phyloP scores from a whole-genome alignment of 37 sponge, comb jelly and placozoan species.

The Eunapius fragilis region DNA sequence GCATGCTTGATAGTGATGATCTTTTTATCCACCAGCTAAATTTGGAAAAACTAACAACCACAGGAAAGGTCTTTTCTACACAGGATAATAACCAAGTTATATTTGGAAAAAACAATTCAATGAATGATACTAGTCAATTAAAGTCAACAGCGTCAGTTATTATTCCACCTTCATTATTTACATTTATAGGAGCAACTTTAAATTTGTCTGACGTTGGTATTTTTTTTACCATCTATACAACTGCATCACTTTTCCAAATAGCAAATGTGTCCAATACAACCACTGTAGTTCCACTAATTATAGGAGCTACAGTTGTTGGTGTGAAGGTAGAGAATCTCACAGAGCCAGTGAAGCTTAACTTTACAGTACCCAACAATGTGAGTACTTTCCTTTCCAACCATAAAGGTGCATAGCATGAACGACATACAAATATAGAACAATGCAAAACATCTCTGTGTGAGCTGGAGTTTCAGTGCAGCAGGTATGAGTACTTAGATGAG shows the following conservation, averaged over 20 bases:
- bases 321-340: no score
- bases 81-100: not conserved
- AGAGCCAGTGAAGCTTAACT: no score
- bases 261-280: not conserved
- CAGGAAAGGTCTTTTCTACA: not conserved
- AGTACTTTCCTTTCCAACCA: not conserved
- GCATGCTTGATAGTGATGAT: not conserved
- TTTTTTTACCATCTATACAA: conserved; percentile 16
- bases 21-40: not conserved
- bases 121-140: not conserved
- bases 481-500: not conserved
- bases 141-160: not conserved
- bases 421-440: not conserved
- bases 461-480: conserved; percentile 20
- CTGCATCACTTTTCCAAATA: conserved; percentile 1
- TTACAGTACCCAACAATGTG: no score
- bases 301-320: no score
- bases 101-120: not conserved
- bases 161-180: conserved; percentile 2
- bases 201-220: not conserved
- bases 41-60: not conserved
- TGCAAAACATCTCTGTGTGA: not conserved
- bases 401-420: not conserved
- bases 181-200: no score
- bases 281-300: no score